These are phyloP conservation scores for Drosophila lacicola DNA, from an alignment of 2,888 invertebrate species.

Conservation along the genomic window DNA sequence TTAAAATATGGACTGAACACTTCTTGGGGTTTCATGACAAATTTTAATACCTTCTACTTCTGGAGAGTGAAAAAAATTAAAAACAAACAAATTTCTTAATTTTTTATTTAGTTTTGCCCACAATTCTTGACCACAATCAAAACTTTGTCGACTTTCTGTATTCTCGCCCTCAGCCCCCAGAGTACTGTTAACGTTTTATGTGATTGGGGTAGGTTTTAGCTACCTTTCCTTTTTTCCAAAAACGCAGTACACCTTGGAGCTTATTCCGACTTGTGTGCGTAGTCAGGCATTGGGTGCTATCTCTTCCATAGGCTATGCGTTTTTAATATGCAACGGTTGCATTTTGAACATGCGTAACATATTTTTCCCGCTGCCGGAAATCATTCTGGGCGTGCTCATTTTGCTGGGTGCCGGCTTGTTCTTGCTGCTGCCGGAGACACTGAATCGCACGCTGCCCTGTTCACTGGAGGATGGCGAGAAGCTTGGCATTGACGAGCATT, in stretches of 20 bases:
- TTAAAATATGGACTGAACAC: no score
- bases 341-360: slow-evolving; percentile 85
- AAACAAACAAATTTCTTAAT: no score
- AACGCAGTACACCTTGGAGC: slow-evolving; percentile 88
- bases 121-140: no score
- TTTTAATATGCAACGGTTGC: slow-evolving; percentile 87
- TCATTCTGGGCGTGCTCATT: slow-evolving; percentile 86
- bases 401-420: slow-evolving; percentile 86
- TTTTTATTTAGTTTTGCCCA: no score
- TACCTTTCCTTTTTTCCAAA: slow-evolving; percentile 88
- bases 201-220: slow-evolving; percentile 87
- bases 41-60: no score
- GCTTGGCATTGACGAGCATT: slow-evolving; percentile 86
- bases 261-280: slow-evolving; percentile 88
- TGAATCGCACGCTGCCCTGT: slow-evolving; percentile 86
- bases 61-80: no score
- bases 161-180: slow-evolving; percentile 55
- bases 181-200: slow-evolving; percentile 85
- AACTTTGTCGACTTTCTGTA: no score
- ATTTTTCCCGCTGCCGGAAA: slow-evolving; percentile 86
- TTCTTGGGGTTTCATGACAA: no score
- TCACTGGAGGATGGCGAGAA: slow-evolving; percentile 87
- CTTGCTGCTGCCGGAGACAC: slow-evolving; percentile 87
- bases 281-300: slow-evolving; percentile 88
- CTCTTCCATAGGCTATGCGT: slow-evolving; percentile 87